A percentile compares a stretch with the other conserved stretches of the same genome.
Conservation (phyloP, 2,888 invertebrate genomes). For the Campopleginae sp. region DNA sequence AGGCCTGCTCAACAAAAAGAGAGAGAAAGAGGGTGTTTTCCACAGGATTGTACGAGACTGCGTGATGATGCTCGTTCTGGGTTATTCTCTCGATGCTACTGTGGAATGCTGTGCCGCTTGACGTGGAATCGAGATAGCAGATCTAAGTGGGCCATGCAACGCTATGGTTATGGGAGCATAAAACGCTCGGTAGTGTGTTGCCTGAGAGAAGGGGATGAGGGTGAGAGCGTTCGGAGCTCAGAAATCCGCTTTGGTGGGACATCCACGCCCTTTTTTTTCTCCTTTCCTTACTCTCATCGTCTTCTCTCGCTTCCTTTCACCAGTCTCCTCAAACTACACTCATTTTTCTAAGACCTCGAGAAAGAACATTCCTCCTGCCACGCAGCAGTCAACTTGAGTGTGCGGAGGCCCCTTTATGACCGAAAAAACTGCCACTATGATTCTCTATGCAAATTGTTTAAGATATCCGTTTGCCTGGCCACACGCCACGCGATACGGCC, state of each 20-base stretch:
- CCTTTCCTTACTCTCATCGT: background rate
- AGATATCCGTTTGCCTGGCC: slow-evolving; percentile 79
- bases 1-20: slow-evolving; percentile 4
- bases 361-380: slow-evolving; percentile 67
- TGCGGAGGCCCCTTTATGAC: slow-evolving; percentile 81
- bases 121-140: slow-evolving; percentile 80
- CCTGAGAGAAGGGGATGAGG: slow-evolving; percentile 39
- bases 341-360: slow-evolving; percentile 63
- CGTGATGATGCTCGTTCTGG: slow-evolving; percentile 57
- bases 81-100: slow-evolving; percentile 53
- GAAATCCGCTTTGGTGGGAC: slow-evolving; percentile 52
- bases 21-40: slow-evolving; percentile 32
- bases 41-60: slow-evolving; percentile 50
- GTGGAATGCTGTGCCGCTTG: slow-evolving; percentile 67
- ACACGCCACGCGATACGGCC: slow-evolving; percentile 56
- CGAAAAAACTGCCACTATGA: slow-evolving; percentile 83
- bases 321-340: slow-evolving; percentile 11
- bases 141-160: slow-evolving; percentile 84
- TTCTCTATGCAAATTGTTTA: slow-evolving; percentile 84
- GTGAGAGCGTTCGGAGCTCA: slow-evolving; percentile 53
- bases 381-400: slow-evolving; percentile 77
- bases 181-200: slow-evolving; percentile 79
- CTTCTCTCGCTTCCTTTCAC: background rate
- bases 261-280: background rate
- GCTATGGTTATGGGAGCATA: slow-evolving; percentile 84